Evolutionary conservation across 2,888 invertebrate species (phyloP).

Genomic region (Cheilosia vernalis): DNA sequence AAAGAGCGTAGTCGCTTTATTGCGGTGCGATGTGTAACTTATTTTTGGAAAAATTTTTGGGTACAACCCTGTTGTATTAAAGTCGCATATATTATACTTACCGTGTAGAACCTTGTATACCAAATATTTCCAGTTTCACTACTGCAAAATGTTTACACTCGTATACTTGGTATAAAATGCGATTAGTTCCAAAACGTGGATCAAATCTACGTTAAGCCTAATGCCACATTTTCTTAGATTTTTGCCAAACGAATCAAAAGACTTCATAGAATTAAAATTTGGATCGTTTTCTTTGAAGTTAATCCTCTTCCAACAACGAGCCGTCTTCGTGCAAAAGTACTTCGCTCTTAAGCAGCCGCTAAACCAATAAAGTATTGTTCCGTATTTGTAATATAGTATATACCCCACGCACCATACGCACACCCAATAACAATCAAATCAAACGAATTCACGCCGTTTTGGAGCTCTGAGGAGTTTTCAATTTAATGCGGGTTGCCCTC

Average conservation of each 20-base stretch:
- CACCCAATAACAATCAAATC: slow-evolving; percentile 35
- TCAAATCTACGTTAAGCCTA: too few relatives aligned
- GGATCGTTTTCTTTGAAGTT: slow-evolving; percentile 29
- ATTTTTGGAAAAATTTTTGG: too few relatives aligned
- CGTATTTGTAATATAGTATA: not conserved
- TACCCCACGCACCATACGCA: not conserved
- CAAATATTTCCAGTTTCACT: too few relatives aligned
- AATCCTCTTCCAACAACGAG: slow-evolving; percentile 5
- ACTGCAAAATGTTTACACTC: too few relatives aligned
- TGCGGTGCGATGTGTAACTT: too few relatives aligned
- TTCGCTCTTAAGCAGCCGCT: slow-evolving; percentile 36
- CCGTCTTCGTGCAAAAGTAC: slow-evolving; percentile 11
- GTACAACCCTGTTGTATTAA: too few relatives aligned
- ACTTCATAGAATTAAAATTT: not conserved
- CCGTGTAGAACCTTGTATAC: too few relatives aligned
- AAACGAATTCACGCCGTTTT: slow-evolving; percentile 69
- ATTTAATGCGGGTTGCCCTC: not conserved
- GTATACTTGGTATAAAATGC: too few relatives aligned
- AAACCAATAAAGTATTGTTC: slow-evolving; percentile 11
- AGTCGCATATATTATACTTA: too few relatives aligned
- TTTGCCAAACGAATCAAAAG: not conserved
- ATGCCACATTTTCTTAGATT: too few relatives aligned
- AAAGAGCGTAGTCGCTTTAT: too few relatives aligned
- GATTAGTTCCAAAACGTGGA: too few relatives aligned
- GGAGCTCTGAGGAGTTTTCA: slow-evolving; percentile 50